Conservation (phyloP, 2,797 vertebrate genomes). For the Podarcis lilfordi region DNA sequence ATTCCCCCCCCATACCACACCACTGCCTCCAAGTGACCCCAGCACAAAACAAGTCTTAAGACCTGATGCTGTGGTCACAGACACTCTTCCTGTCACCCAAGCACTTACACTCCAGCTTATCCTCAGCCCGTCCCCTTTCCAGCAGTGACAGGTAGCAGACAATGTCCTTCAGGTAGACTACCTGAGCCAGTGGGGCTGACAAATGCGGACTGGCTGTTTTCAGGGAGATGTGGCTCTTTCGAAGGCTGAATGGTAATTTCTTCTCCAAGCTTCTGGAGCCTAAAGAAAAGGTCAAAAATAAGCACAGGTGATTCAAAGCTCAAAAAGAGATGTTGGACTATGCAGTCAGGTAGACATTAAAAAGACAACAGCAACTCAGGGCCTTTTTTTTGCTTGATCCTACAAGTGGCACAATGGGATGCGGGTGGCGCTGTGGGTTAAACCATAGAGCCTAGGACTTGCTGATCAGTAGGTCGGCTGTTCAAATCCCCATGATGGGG, state of each 20-base stretch:
- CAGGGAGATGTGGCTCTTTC: slow-evolving; percentile 80
- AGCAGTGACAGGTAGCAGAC: slow-evolving; percentile 95
- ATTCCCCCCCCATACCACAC: background rate
- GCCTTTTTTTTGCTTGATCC: background rate
- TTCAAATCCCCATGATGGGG: too few species aligned
- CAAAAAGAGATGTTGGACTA: background rate
- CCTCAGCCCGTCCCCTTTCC: slow-evolving; percentile 90
- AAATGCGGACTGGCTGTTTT: slow-evolving; percentile 48
- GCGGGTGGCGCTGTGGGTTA: too few species aligned
- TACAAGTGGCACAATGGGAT: background rate
- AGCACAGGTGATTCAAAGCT: background rate
- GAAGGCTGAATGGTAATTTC: slow-evolving; percentile 72
- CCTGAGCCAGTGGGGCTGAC: slow-evolving; percentile 72
- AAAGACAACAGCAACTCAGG: too few species aligned
- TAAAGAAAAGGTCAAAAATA: slow-evolving; percentile 59
- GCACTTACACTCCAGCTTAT: slow-evolving; percentile 95
- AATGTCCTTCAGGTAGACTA: slow-evolving; percentile 92
- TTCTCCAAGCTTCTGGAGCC: slow-evolving; percentile 80
- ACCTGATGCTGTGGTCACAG: background rate
- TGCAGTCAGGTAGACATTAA: background rate
- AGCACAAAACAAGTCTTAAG: rapidly evolving
- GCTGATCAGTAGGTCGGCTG: too few species aligned
- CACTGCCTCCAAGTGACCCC: background rate
- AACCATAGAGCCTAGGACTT: too few species aligned
- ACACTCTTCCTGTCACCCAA: background rate